phyloP scores from a whole-genome alignment of 1,140 invertebrate genomes.

The Odontomachus brunneus region DNA sequence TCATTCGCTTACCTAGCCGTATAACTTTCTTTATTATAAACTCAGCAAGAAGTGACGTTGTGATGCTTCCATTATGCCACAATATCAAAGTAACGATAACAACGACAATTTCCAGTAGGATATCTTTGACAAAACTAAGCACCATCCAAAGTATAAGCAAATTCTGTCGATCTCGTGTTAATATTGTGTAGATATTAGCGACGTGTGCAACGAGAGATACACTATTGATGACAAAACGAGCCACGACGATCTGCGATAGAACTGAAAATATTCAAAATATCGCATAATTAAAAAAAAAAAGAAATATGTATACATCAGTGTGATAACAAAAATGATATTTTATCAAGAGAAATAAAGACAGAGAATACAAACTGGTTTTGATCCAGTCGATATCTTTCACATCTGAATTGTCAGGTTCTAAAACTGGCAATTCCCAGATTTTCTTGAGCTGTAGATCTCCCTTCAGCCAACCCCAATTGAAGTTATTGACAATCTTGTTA shows the following conservation, averaged over 20 bases:
- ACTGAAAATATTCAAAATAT: constrained; percentile 62
- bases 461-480: constrained; percentile 72
- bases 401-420: constrained; percentile 36
- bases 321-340: neutral
- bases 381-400: constrained; percentile 52
- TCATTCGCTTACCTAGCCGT: constrained; percentile 67
- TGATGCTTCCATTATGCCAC: constrained; percentile 64
- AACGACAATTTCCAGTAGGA: constrained; percentile 72
- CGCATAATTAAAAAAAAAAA: no score
- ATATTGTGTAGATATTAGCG: constrained; percentile 75
- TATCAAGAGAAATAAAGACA: neutral
- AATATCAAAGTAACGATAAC: constrained; percentile 62
- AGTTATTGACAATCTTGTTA: constrained; percentile 67
- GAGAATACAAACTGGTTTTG: constrained; percentile 56
- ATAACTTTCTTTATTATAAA: constrained; percentile 72
- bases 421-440: constrained; percentile 69
- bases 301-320: neutral
- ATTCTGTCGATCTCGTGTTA: constrained; percentile 69
- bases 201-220: constrained; percentile 69
- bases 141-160: constrained; percentile 76
- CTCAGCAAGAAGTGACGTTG: constrained; percentile 62
- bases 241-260: constrained; percentile 72
- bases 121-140: constrained; percentile 72
- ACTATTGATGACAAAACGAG: constrained; percentile 69
- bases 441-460: constrained; percentile 67